Base-by-base conservation (phyloP, 2,888 invertebrate genomes). In the Phragmatobia fuliginosa region DNA sequence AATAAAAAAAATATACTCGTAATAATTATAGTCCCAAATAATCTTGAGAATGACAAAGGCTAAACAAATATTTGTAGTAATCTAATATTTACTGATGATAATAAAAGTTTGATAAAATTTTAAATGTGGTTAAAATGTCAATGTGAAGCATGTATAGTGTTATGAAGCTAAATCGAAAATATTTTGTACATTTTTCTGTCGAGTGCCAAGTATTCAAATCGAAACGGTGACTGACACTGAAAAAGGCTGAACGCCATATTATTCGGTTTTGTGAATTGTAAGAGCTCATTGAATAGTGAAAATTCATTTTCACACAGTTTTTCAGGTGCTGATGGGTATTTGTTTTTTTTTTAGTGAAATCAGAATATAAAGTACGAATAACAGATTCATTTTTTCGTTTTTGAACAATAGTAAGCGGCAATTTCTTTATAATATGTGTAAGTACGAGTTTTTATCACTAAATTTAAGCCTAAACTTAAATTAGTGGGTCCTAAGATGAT, bases 171-270 rank as follows among this genome's bases (percentile, higher is more conserved):
- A 41, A 62, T 14, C 1, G 38, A 62, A 41, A 41, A 62, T 62
- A 41, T 62, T 28, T 11, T 11, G 21, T 41, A 41, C 5, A 62
- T 62, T 62, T 41, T 2, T 21, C 41, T 62, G 31, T 16, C 59
- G 28, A 52, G 31, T 56, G 45, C 45, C 41, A 70, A 61, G 33
- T 60, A 58, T 72, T 66, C 38, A 31, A 33, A 72, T 41, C 14
- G 52, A 66, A 62, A 38, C 38, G 33, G 52, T 69, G 66, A 60
- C 52, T 61, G 41, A 66, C 60, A 31, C 52, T 33, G 59, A 16
- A 66, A 60, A 66, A 56, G 56, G 58, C 58, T 67, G 59, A 58
- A 28, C 63, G 59, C 68, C 63, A 64, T 59, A 60, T 69, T 56
- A 62, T 62, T 62, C 67, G n/a, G 38, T 38, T 67, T 62, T 62